Percentiles rank a stretch among this genome's conserved stretches.
Evolutionary conservation across 2,113 vertebrate genomes (phyloP).

Genomic region (Leptobrachium leishanense): DNA sequence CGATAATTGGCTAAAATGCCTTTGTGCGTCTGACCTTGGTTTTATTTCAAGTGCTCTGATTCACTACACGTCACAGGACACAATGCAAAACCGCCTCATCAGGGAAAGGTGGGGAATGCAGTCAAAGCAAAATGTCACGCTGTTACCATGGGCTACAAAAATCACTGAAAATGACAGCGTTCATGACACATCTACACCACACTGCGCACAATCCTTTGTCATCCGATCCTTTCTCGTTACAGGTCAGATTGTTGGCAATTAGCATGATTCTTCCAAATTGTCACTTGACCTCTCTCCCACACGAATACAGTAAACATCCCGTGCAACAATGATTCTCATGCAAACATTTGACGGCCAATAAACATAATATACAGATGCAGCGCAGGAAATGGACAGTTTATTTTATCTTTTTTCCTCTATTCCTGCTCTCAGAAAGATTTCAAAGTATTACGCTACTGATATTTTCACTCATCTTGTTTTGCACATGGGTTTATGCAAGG

Average conservation of each 20-base stretch:
- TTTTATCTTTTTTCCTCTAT: neutral
- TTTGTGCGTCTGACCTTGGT: too few relatives aligned
- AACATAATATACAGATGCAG: neutral
- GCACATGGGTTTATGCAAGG: too few relatives aligned
- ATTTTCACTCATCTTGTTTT: too few relatives aligned
- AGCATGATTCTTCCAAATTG: slow-evolving; percentile 13
- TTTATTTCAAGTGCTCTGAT: too few relatives aligned
- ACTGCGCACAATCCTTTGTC: neutral
- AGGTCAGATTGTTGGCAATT: neutral
- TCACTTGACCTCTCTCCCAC: slow-evolving; percentile 6
- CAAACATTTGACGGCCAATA: neutral
- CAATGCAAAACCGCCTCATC: too few relatives aligned
- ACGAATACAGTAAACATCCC: slow-evolving; percentile 21
- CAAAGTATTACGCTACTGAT: neutral
- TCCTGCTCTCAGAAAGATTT: neutral
- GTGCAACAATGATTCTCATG: slow-evolving; percentile 25
- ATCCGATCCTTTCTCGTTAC: neutral
- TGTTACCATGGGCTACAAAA: too few relatives aligned
- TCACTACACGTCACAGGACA: too few relatives aligned
- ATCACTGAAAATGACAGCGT: too few relatives aligned
- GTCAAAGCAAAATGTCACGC: too few relatives aligned
- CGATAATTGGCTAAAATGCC: too few relatives aligned
- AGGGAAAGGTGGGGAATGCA: too few relatives aligned
- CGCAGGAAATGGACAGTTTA: neutral
- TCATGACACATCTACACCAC: neutral